A percentile compares a stretch with the other conserved stretches of the same genome.
These are phyloP conservation scores for Lypha dubia DNA, from an alignment of 2,888 invertebrate genomes.

Conservation along the genomic window DNA sequence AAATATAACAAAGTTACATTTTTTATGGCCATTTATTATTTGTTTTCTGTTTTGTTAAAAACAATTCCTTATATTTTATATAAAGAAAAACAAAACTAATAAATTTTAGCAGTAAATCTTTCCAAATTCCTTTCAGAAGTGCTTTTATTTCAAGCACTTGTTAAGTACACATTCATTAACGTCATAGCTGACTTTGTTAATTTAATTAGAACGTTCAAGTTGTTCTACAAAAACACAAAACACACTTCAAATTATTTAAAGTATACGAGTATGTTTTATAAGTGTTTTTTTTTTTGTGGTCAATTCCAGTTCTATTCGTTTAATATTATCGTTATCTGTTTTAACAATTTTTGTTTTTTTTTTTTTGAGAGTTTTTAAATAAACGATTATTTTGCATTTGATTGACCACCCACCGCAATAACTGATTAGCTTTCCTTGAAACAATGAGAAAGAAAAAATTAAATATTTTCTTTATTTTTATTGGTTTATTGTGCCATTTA, in stretches of 20 bases:
- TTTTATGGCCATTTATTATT: too few relatives aligned
- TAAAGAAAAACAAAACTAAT: neutral
- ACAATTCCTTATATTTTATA: neutral
- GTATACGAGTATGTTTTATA: neutral
- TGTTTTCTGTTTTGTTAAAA: neutral
- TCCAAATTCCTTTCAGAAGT: neutral
- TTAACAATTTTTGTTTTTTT: neutral
- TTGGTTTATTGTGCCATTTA: conserved; percentile 17
- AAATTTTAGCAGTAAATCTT: neutral
- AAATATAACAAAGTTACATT: too few relatives aligned
- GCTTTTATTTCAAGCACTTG: neutral
- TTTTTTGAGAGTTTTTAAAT: too few relatives aligned
- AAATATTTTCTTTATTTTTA: conserved; percentile 13
- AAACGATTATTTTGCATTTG: conserved; percentile 18
- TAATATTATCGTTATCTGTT: conserved; percentile 15
- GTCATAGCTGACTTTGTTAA: conserved; percentile 41
- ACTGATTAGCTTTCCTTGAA: conserved; percentile 50
- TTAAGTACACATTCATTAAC: conserved; percentile 23
- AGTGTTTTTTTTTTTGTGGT: too few relatives aligned
- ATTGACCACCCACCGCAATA: conserved; percentile 64
- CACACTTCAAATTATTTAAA: conserved; percentile 13
- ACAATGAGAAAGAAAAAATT: conserved; percentile 7
- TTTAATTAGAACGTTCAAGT: conserved; percentile 14
- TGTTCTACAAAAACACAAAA: neutral
- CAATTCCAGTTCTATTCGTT: neutral